Evolutionary conservation across 2,797 vertebrate genomes (phyloP), one percentile per base, ranked within the genome.

Genomic region (Anguilla megastoma): DNA sequence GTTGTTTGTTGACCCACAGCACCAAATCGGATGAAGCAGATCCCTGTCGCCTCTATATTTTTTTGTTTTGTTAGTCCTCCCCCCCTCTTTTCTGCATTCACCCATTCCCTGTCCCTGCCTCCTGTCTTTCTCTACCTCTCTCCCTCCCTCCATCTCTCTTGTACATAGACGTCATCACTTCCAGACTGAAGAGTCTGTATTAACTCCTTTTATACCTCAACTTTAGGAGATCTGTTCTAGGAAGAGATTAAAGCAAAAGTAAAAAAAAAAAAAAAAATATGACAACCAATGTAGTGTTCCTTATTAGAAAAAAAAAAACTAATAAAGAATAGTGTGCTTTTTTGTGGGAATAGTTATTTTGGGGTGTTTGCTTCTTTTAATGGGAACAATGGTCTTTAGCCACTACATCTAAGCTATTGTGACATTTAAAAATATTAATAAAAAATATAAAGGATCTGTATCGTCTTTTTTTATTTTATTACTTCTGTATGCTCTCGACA

Each of bases 201-300:
- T 94, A 96, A 95, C 95, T 96, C 96, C 96, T 96, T 96, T 96
- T 97, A 96, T 97, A 97, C 96, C 96, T 97, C 96, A 97, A 96
- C 96, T 97, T 96, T 97, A 97, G 96, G 71, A 88, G 76, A 96
- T 95, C 95, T 95, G 96, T 96, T 96, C 96, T 97, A 96, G 96
- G 96, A 96, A 96, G 95, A 96, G 95, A 95, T 93, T 95, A 96
- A 96, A 92, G 95, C 94, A 90, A 95, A 93, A 92, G 92, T 94
- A 94, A 93, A 90, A 91, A 90, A 90, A 95, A 96, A 94, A 94
- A 93, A 90, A 91, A 90, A 90, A 95, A 96, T 95, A 96, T 96
- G 95, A 96, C 95, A 96, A 91, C 83, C 96, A 96, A 95, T 96
- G 96, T 97, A 97, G 96, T 97, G 96, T 96, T 97, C 91, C 96